Base-by-base conservation (phyloP, 2,113 vertebrate genomes). In the Phoenicopterus ruber region DNA sequence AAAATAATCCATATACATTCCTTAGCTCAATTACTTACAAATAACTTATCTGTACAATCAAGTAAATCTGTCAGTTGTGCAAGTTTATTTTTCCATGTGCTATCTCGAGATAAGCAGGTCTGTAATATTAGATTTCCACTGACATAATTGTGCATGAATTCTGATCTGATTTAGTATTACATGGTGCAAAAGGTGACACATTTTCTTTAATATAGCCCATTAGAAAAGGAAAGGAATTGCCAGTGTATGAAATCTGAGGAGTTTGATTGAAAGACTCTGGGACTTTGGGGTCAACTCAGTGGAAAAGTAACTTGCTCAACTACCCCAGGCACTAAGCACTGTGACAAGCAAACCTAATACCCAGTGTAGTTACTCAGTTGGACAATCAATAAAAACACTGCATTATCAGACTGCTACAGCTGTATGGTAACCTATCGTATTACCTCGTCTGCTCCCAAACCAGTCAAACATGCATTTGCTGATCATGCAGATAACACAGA, bases 11-110 rank as follows among this genome's bases (percentile, higher is more conserved):
- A 92, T 94, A 96, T 91, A 96, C 72, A 97, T 98, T 98, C 97
- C 98, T 98, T 98, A 98, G 98, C 98, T 98, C 97, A 95, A 98
- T 98, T 98, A 98, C 97, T 98, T 98, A 98, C 94, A 98, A 98
- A 98, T 97, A 98, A 96, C 94, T 97, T 98, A 98, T 98, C 98
- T 96, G 96, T 84, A 97, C 80, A 93, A 99, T 98, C 98, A 85
- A 97, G 92, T 89, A 93, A 96, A 93, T 94, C 97, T 97, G 98
- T 97, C 97, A 96, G 96, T 97, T 94, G 86, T 96, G 95, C 96
- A 98, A 97, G 97, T 97, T 98, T 98, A 97, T 97, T 98, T 97
- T 98, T 97, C 98, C 96, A 97, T 97, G 83, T 98, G 98, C 96
- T 98, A 98, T 98, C 98, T 98, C 77, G 84, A 98, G 98, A 98